Base-by-base conservation (phyloP, 2,888 invertebrate species). In the Siphonodentalium dalli region DNA sequence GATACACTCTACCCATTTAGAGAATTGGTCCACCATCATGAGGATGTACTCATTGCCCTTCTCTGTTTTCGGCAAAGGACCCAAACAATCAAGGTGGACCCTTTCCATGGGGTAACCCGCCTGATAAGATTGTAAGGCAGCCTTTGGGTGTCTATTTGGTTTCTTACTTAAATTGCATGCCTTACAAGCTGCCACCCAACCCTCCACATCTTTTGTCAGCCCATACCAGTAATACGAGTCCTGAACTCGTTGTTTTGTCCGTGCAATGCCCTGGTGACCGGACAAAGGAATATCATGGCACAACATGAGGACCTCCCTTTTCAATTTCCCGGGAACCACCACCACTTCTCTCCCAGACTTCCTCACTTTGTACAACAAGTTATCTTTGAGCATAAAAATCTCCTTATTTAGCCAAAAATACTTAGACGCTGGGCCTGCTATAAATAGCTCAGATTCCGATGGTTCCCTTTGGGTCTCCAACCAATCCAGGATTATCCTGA, bases 41-140 rank as follows among this genome's bases (percentile, higher is more conserved):
- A 50, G 24, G 13, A 34, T 21, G 33, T 55, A 35, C 35, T 51
- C 46, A 45, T 55, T 55, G 3, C 55, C 46, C 21, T 29, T 24
- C 1, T 31, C 6, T 13, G 47, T 48, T 24, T 37, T 48, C 2
- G 46, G 46, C 21, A 54, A 48, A 21, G 47, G 54, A 20, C 54
- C 53, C 3, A 53, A 13, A 18, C 31, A 53, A 41, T 53, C 53
- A 20, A 53, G 27, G 28, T 53, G 53, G 15, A 53, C 47, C 13
- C 53, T 24, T 26, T 53, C 46, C 53, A 53, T 53, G 4, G 53
- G 53, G 15, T 26, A 9, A 88, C 90, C 72, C 93, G 96, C 84
- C 90, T 93, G 24, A 89, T 90, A 76, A 95, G 95, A 15, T 39
- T 13, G 46, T 8, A 52, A 15, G 13, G 52, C 39, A 11, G 11